Percentiles rank a stretch among this genome's conserved stretches.
phyloP scores from a whole-genome alignment of 2,113 vertebrate species.

The Tachysurus fulvidraco region DNA sequence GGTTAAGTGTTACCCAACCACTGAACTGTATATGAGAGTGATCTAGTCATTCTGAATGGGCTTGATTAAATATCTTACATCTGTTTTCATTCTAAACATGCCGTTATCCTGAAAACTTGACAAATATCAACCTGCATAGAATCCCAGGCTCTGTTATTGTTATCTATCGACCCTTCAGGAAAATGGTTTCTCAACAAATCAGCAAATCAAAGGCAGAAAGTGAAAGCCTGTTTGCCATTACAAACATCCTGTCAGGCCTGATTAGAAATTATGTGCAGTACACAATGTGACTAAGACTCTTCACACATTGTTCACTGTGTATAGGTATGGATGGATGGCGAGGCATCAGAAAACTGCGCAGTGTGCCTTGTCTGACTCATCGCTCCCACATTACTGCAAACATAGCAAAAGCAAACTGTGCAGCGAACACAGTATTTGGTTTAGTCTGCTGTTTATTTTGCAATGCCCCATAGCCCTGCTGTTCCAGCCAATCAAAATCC shows the following conservation, averaged over 20 bases:
- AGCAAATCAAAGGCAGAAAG: background rate
- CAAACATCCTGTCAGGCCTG: constrained; percentile 12
- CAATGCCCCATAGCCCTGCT: constrained; percentile 38
- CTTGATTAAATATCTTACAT: background rate
- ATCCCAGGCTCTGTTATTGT: constrained; percentile 12
- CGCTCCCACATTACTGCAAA: constrained; percentile 50
- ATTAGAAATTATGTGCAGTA: constrained; percentile 31
- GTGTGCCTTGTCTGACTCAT: constrained; percentile 54
- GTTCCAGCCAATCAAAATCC: constrained; percentile 36
- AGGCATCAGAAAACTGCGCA: constrained; percentile 34
- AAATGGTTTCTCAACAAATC: background rate
- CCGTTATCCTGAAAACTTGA: constrained; percentile 4
- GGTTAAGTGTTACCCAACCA: background rate
- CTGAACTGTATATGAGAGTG: no score
- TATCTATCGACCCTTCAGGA: background rate
- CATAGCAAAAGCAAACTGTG: constrained; percentile 48
- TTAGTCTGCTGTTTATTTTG: constrained; percentile 42
- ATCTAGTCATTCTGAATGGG: background rate
- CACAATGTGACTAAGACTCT: background rate
- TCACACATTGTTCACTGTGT: background rate
- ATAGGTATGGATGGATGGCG: constrained; percentile 35
- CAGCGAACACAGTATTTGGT: constrained; percentile 43
- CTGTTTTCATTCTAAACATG: constrained; percentile 10
- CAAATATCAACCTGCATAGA: background rate
- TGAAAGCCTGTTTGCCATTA: constrained; percentile 19